Evolutionary conservation across 2,797 vertebrate genomes (phyloP).

Genomic region (Syngnathus rostellatus): DNA sequence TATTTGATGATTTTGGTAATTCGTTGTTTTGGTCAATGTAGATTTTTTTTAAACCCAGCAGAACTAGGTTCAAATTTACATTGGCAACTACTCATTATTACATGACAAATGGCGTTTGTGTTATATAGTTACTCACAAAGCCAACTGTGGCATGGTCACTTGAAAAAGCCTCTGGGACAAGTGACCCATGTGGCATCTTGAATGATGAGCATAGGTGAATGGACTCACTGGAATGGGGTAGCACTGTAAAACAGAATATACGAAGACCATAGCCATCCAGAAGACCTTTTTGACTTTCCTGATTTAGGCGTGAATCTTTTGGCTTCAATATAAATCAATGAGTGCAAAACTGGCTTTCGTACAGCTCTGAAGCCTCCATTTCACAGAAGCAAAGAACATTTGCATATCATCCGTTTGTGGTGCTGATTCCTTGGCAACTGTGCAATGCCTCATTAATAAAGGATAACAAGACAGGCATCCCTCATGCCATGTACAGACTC

Average conservation of each 20-base stretch:
- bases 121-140: no score
- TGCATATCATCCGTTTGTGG: conserved; percentile 29
- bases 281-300: not conserved
- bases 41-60: no score
- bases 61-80: no score
- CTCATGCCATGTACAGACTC: conserved; percentile 47
- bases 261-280: not conserved
- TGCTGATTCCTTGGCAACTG: conserved; percentile 40
- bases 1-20: no score
- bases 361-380: conserved; percentile 23
- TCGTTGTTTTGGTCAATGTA: no score
- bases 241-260: not conserved
- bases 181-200: not conserved
- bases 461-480: conserved; percentile 44
- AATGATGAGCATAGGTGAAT: not conserved
- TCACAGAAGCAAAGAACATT: conserved; percentile 28
- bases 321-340: conserved; percentile 8
- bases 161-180: no score
- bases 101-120: no score
- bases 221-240: not conserved
- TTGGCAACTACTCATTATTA: no score
- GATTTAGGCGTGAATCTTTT: conserved; percentile 11
- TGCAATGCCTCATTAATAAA: conserved; percentile 49
- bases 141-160: no score
- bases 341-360: conserved; percentile 9